Base-by-base conservation (phyloP, 2,888 invertebrate genomes). In the Drosophila helvetica region DNA sequence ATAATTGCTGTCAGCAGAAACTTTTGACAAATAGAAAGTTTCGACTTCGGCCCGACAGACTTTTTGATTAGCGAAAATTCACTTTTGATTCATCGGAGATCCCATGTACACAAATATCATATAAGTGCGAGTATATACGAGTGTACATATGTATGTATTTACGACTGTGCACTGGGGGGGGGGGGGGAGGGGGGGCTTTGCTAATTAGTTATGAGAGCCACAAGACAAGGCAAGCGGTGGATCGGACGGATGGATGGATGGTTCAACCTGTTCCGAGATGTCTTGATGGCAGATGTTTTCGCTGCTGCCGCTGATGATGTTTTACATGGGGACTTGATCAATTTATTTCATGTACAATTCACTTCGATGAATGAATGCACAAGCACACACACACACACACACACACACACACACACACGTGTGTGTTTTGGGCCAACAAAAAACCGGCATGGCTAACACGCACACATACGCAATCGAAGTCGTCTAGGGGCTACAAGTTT, bases 401-500 rank as follows among this genome's bases (percentile, higher is more conserved):
- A 18, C 33, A 19, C 22, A 59, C 61, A 55, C 55, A 53, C 59
- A 74, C 25, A 57, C 59, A 64, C 75, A 61, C 22, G 18, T 55
- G 47, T 38, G 22, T 33, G 55, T 58, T 60, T 52, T 45, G 69
- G 56, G 64, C 48, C 48, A 43, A 51, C 25, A 38, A 47, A 74
- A 80, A 79, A 83, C 80, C 81, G 65, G 78, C 84, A 74, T 80
- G 57, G 56, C 38, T 30, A 51, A 60, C 60, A 58, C 50, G 79
- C 55, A 55, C 58, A 53, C 59, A 74, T 25, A 63, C 67, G 73
- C 75, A 61, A 61, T 61, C 74, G 46, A 61, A 74, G 59, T 65
- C 57, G 38, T 38, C 38, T 38, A 38, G 7, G 38, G n/a, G 38
- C 38, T n/a, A n/a, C 38, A 48, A 61, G 50, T 61, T 61, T 67